Base-by-base conservation (phyloP, 2,888 invertebrate species). In the Polyploca ridens region DNA sequence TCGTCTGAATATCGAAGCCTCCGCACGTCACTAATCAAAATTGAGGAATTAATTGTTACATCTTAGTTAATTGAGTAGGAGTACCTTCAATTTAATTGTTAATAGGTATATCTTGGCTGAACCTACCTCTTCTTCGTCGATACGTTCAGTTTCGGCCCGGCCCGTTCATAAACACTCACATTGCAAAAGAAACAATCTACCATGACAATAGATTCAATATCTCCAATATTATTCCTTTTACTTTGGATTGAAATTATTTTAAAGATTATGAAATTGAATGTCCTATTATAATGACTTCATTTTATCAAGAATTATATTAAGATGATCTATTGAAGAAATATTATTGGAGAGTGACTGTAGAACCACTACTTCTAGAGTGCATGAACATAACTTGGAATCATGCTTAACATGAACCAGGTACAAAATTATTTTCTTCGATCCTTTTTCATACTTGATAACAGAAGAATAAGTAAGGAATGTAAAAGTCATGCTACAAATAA, bases 121-220 rank as follows among this genome's bases (percentile, higher is more conserved):
- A 94, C 93, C 92, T 93, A 94, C 93, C 93, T 94, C 91, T 86
- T 83, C 82, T 78, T 90, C 90, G 92, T 84, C 77, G 93, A 87
- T 87, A 90, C 75, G 86, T 88, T 90, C 89, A 88, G 87, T 87
- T 85, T 90, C 92, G 82, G 88, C 88, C 86, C 84, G 86, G 87
- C 88, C 90, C 89, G 88, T 86, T 90, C 87, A 76, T 85, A 76
- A 85, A 92, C 90, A 89, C 87, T 90, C 84, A 92, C 87, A 90
- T 89, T 86, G 88, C 91, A 90, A 92, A 93, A 93, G 91, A 90
- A 89, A 93, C 93, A 94, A 91, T 93, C 93, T 94, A 94, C 91
- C 94, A 94, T 94, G 93, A 94, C 94, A 92, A 92, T 93, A 94
- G 94, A 93, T 86, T 87, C 77, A 78, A 83, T 83, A 78, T 85